A percentile compares a stretch with the other conserved stretches of the same genome.
Evolutionary conservation across 2,797 vertebrate genomes (phyloP).

Genomic region (Hippopotamyrus pictus): DNA sequence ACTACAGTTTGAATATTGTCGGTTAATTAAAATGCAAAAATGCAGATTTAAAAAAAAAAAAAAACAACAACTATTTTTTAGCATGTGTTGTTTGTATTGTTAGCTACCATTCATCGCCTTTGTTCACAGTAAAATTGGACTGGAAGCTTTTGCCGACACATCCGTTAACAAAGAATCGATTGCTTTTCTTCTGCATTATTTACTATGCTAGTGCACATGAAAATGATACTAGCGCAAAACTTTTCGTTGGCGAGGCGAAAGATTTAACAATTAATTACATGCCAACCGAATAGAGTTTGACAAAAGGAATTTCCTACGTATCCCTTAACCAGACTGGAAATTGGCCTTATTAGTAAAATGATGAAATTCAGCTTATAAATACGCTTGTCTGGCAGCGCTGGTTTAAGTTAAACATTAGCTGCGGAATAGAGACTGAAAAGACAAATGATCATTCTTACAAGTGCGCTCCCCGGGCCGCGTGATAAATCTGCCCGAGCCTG

Average conservation of each 20-base stretch:
- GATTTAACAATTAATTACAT: not conserved
- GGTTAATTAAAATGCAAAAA: not conserved
- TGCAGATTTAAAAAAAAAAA: not conserved
- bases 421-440: not conserved
- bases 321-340: not conserved
- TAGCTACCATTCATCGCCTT: not conserved
- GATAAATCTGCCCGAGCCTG: not conserved
- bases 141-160: not conserved
- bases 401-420: conserved; percentile 9
- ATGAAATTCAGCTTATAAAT: not conserved
- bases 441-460: conserved; percentile 12
- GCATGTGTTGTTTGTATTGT: not conserved
- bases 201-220: not conserved
- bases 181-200: not conserved
- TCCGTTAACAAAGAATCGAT: not conserved
- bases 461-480: not conserved
- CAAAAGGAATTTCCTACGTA: not conserved
- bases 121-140: not conserved
- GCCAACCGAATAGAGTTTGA: not conserved
- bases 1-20: not conserved
- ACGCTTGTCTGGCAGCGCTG: not conserved
- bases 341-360: not conserved
- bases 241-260: not conserved
- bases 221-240: not conserved
- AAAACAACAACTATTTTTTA: not conserved